Evolutionary conservation across 2,888 invertebrate species (phyloP).

Genomic region (Nipponacmea schrenckii): DNA sequence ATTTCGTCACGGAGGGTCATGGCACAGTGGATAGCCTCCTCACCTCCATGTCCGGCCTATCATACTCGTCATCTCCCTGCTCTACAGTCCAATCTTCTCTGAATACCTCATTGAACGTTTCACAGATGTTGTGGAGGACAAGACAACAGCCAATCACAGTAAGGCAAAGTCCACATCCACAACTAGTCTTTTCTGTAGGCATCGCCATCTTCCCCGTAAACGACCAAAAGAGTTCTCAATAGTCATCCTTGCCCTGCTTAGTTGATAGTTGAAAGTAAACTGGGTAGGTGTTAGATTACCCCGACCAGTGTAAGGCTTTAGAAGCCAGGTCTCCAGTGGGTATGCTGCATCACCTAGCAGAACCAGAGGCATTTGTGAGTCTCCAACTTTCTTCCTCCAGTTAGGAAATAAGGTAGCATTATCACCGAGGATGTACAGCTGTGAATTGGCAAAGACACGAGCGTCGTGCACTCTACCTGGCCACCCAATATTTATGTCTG

Average conservation of each 20-base stretch:
- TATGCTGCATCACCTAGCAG: constrained; percentile 26
- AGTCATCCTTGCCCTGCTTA: constrained; percentile 22
- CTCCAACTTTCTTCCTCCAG: too few relatives aligned
- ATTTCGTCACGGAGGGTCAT: too few relatives aligned
- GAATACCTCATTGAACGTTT: constrained; percentile 18
- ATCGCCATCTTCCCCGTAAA: constrained; percentile 21
- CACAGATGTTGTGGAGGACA: constrained; percentile 26
- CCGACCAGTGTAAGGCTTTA: constrained; percentile 16
- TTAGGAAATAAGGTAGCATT: constrained; percentile 10
- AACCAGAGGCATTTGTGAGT: constrained; percentile 15
- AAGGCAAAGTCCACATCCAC: constrained; percentile 1
- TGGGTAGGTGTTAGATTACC: constrained; percentile 12
- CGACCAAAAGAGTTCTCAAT: constrained; percentile 25
- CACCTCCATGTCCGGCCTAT: too few relatives aligned
- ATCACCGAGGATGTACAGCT: constrained; percentile 9
- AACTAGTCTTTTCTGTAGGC: constrained; percentile 17
- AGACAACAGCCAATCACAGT: too few relatives aligned
- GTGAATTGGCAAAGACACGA: constrained; percentile 17
- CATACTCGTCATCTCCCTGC: too few relatives aligned
- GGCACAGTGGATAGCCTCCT: too few relatives aligned
- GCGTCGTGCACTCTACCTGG: constrained; percentile 26
- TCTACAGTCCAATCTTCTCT: constrained; percentile 4
- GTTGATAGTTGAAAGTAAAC: constrained; percentile 21
- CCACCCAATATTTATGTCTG: constrained; percentile 17
- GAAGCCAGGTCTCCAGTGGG: constrained; percentile 21